phyloP scores from a whole-genome alignment of 2,888 invertebrate genomes.

The Seira ritae region DNA sequence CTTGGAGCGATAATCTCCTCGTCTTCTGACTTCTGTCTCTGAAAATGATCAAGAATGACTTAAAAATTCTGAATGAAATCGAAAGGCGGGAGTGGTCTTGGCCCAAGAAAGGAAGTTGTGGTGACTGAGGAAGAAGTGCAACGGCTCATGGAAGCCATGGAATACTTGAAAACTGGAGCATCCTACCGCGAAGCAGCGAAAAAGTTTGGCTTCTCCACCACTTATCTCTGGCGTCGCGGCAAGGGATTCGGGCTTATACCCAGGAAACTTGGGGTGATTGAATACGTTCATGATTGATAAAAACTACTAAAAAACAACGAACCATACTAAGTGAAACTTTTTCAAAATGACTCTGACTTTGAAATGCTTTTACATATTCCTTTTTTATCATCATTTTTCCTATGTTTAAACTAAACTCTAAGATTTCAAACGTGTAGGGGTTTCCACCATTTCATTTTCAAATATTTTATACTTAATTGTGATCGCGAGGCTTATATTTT shows the following conservation, averaged over 20 bases:
- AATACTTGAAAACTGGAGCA: constrained; percentile 63
- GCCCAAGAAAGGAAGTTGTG: constrained; percentile 57
- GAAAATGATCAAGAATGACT: background rate
- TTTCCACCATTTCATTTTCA: too few species aligned
- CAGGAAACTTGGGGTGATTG: constrained; percentile 68
- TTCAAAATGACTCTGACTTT: too few species aligned
- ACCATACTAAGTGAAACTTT: too few species aligned
- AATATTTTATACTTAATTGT: too few species aligned
- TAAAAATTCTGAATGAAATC: constrained; percentile 3
- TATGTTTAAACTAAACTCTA: too few species aligned
- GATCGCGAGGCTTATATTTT: background rate
- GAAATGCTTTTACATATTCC: too few species aligned
- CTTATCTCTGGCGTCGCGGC: constrained; percentile 65
- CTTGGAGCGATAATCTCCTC: background rate
- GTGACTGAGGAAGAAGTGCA: constrained; percentile 54
- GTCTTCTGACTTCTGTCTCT: background rate
- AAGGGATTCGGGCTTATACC: constrained; percentile 64
- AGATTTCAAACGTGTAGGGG: too few species aligned
- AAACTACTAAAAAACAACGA: background rate
- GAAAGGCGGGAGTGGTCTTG: constrained; percentile 15
- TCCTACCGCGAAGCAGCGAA: constrained; percentile 67
- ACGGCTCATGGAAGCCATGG: constrained; percentile 64
- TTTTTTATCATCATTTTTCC: too few species aligned
- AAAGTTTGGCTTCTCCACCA: constrained; percentile 68
- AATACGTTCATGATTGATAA: constrained; percentile 25